Base-by-base conservation (phyloP, 1,140 invertebrate genomes). In the Asbolus verrucosus region DNA sequence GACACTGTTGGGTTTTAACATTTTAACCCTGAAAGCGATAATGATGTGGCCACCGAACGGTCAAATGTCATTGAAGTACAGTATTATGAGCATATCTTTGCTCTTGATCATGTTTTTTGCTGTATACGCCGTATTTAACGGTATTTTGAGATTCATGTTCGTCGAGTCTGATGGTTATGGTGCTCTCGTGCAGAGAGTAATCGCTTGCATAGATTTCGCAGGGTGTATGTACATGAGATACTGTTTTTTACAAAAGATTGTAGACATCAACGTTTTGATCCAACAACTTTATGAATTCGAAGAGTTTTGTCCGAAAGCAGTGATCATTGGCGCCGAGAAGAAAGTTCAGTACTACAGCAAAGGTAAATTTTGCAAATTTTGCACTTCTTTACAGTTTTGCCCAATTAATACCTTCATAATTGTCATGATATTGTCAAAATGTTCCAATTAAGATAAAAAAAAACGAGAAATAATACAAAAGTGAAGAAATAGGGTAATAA, bases 161-260 rank as follows among this genome's bases (percentile, higher is more conserved):
- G 3, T 24, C n/a, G 46, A 54, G 27, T 54, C 46, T 27, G 46
- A 54, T 6, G 46, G 46, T 27, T 54, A 54, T 24, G 46, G 27
- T 9, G 46, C 11, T 5, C 6, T 54, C 4, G 27, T 54, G 0
- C 46, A 54, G 27, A n/a, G 46, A 27, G 21, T 27, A 5, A 54
- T 54, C 11, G 46, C 46, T 14, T 5, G n/a, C 2, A 27, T 27
- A 3, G 24, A 27, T 27, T 27, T 54, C 14, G 21, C 21, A n/a
- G 46, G 46, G 11, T 30, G 19, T 27, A 27, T 54, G 13, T 54
- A 54, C 21, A 54, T 54, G 46, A 30, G 46, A 54, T 54, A 54
- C 9, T 54, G 46, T 27, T 54, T 54, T 27, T 11, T 54, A 0
- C 1, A 27, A 8, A 54, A 54, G 27, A 27, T 54, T 27, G n/a